Percentiles rank a stretch among this genome's conserved stretches.
Evolutionary conservation across 2,888 invertebrate genomes (phyloP).

Genomic region (Lamellibrachia columna): DNA sequence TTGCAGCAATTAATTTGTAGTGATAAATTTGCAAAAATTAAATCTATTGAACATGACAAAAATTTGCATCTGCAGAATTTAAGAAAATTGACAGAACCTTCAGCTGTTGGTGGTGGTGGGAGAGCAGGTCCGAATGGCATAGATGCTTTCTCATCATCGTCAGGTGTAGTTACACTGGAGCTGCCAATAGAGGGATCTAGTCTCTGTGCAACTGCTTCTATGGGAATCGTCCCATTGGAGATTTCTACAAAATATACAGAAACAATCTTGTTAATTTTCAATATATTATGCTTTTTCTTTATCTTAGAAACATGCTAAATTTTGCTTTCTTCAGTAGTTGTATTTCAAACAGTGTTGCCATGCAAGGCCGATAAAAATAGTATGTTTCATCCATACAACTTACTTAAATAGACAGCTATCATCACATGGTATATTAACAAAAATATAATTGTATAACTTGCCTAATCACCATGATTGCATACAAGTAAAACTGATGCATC

Average conservation of each 20-base stretch:
- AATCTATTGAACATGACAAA: neutral
- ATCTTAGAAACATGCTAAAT: neutral
- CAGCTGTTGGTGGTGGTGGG: constrained; percentile 19
- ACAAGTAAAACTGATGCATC: neutral
- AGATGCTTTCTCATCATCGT: neutral
- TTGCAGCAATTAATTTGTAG: neutral
- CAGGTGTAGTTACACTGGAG: constrained; percentile 7
- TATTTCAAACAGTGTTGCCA: neutral
- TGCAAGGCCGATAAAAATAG: neutral
- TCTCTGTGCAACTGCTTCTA: constrained; percentile 17
- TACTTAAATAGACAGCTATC: neutral
- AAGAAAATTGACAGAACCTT: neutral
- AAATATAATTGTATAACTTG: neutral
- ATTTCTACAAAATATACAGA: neutral
- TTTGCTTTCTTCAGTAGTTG: neutral
- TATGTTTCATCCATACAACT: neutral
- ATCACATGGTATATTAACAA: neutral
- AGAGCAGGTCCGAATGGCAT: constrained; percentile 25
- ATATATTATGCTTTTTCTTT: neutral
- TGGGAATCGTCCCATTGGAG: neutral
- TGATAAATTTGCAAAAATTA: neutral
- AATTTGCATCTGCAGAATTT: neutral
- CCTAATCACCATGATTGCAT: neutral
- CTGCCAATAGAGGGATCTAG: neutral
- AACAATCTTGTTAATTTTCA: neutral